Percentiles rank a stretch among this genome's conserved stretches.
Conservation (phyloP, 2,113 vertebrate species). For the Trogon surrucura region DNA sequence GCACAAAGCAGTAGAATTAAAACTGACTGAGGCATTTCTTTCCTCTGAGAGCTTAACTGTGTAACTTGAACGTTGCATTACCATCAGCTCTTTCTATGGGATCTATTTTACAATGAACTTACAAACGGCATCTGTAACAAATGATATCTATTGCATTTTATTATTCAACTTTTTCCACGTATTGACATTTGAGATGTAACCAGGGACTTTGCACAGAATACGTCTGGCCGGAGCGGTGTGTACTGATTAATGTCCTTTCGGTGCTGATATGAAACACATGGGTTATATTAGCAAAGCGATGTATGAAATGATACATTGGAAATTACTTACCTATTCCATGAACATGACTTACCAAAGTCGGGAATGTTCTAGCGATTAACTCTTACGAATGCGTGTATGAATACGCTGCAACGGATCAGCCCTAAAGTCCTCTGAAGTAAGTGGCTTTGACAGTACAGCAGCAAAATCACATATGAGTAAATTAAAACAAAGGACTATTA, state of each 20-base stretch:
- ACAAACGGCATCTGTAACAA: constrained; percentile 68
- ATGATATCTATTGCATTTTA: constrained; percentile 66
- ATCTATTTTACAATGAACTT: constrained; percentile 51
- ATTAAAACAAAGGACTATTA: neutral
- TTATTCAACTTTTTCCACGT: constrained; percentile 68
- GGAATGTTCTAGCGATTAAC: constrained; percentile 71
- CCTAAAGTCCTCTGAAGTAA: neutral
- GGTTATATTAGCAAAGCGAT: constrained; percentile 68
- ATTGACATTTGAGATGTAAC: constrained; percentile 77
- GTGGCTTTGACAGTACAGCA: neutral
- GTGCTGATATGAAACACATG: constrained; percentile 75
- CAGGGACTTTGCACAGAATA: constrained; percentile 59
- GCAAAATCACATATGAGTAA: neutral
- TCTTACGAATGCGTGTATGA: neutral
- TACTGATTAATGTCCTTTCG: constrained; percentile 75
- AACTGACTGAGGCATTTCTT: neutral
- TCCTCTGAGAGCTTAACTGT: neutral
- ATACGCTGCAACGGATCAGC: neutral
- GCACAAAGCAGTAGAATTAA: neutral
- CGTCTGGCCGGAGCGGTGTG: constrained; percentile 54
- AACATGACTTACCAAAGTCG: constrained; percentile 73
- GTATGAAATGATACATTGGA: constrained; percentile 74
- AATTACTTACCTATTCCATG: constrained; percentile 68
- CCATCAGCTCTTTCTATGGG: neutral
- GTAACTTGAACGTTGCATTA: neutral